Evolutionary conservation across 2,113 vertebrate genomes (phyloP).

Genomic region (Gymnarchus niloticus): DNA sequence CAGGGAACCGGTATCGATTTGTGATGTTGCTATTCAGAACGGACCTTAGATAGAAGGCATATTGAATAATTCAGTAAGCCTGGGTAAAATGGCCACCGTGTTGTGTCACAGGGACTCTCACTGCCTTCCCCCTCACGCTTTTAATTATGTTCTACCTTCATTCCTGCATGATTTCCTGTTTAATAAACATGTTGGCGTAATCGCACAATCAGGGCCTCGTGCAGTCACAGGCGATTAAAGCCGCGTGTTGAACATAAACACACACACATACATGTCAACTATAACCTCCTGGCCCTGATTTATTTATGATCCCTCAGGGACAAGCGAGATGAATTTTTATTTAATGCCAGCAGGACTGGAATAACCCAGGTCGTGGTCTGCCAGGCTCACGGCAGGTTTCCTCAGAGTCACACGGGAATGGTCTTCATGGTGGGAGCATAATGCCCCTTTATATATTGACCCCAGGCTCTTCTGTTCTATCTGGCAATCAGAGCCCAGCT

Average conservation of each 20-base stretch:
- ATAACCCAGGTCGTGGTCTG: background rate
- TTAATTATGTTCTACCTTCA: slow-evolving; percentile 1
- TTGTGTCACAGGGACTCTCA: background rate
- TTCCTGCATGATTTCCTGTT: background rate
- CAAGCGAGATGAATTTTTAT: background rate
- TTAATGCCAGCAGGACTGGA: background rate
- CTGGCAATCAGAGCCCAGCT: background rate
- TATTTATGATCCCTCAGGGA: background rate
- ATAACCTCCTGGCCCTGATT: slow-evolving; percentile 1
- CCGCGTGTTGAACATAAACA: background rate
- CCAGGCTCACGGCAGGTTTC: background rate
- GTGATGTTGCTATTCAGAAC: background rate
- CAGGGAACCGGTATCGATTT: background rate
- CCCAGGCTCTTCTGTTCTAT: background rate
- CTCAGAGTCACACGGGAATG: background rate
- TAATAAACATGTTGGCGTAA: background rate
- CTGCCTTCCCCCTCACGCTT: background rate
- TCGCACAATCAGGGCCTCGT: background rate
- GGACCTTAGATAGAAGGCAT: background rate
- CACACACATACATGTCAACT: background rate
- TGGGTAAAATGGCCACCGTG: background rate
- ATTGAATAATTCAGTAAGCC: slow-evolving; percentile 12
- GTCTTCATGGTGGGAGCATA: background rate
- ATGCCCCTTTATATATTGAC: background rate
- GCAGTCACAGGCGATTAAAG: slow-evolving; percentile 2